phyloP scores from a whole-genome alignment of 2,888 invertebrate species.

The Formica aserva region DNA sequence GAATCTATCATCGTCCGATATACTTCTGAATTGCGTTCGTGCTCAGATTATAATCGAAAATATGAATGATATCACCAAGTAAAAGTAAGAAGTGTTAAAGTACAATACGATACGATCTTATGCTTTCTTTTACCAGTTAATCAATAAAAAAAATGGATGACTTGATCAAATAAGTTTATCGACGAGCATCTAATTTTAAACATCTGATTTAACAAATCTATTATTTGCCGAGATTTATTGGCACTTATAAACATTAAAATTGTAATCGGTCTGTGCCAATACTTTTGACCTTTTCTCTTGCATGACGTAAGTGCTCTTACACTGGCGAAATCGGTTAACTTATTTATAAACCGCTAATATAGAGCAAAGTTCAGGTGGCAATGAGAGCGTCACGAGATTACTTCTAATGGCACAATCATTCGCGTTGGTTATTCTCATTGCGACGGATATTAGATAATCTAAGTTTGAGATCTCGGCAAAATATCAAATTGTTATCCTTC shows the following conservation, averaged over 20 bases:
- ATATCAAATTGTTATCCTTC: constrained; percentile 16
- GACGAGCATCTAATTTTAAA: constrained; percentile 35
- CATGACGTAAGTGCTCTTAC: constrained; percentile 33
- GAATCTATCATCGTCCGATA: constrained; percentile 1
- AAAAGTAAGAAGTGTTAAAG: constrained; percentile 1
- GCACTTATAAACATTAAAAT: constrained; percentile 30
- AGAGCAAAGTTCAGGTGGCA: constrained; percentile 53
- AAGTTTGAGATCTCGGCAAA: constrained; percentile 4
- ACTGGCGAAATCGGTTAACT: constrained; percentile 36
- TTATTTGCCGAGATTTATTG: constrained; percentile 5
- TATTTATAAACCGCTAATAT: constrained; percentile 57
- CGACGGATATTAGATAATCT: constrained; percentile 11
- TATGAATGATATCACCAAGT: not conserved
- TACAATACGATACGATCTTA: constrained; percentile 14
- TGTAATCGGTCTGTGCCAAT: constrained; percentile 23
- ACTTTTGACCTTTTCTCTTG: constrained; percentile 56
- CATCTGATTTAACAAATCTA: constrained; percentile 25
- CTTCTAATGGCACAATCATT: constrained; percentile 14
- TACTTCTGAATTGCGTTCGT: constrained; percentile 8
- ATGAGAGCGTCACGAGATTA: constrained; percentile 38
- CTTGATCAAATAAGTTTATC: constrained; percentile 11
- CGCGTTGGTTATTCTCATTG: constrained; percentile 20
- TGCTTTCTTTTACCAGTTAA: not conserved
- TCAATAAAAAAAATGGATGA: constrained; percentile 4
- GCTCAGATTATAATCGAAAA: constrained; percentile 5